Evolutionary conservation across 2,888 invertebrate genomes (phyloP), one percentile per base, ranked within the genome.

Genomic region (Drosophila helvetica): DNA sequence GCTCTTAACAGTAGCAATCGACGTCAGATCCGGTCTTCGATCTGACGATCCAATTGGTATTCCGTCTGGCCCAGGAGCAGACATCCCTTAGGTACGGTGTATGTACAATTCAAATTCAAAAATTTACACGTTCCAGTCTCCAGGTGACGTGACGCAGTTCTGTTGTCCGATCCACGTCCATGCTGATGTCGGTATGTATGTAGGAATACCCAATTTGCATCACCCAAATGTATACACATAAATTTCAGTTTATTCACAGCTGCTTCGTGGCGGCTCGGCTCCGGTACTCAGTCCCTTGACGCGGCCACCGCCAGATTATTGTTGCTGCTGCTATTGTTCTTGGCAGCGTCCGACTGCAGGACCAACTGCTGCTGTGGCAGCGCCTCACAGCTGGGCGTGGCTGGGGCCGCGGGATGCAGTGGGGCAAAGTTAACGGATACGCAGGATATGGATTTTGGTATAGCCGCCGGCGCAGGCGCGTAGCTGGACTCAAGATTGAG

Each of bases 381-480:
- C 59, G 63, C 57, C 63, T 79, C 85, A 63, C 79, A 87, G 48
- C 60, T 71, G 52, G 83, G 87, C 63, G 89, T 88, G 56, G 82
- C 60, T 0, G 86, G 82, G 27, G 86, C 74, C 38, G 80, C 77
- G 12, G 75, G 74, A 59, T 67, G 77, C 58, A 79, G 57, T 45
- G 81, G 64, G 52, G 76, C 78, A 71, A 77, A 84, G 63, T 83
- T 87, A 78, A 90, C 89, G 55, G 91, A 86, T 80, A 90, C 86
- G 83, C 89, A 90, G 80, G 90, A 90, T 70, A 88, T 77, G 48
- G 90, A 90, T 77, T 89, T 90, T 74, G 90, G 89, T 78, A 90
- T 89, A 57, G 79, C 71, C 55, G 79, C 71, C 45, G 68, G 66
- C 55, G 68, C 57, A 15, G 76, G 82, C 64, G 86, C 78, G 68